A percentile compares a stretch with the other conserved stretches of the same genome.
Conservation (phyloP, 2,113 vertebrate species). For the western clawed frog (Xenopus tropicalis) region UCB_Xtro_10.0 CM004451.2:65419501-65420000, state of each 20-base stretch:
- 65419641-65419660: conserved; percentile 40
- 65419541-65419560: conserved; percentile 57
- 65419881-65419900: conserved; percentile 2
- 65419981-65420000: not conserved
- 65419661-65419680: conserved; percentile 31
- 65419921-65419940: conserved; percentile 1
- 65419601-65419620: conserved; percentile 41
- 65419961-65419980: not conserved
- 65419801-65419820: not conserved
- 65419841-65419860: conserved; percentile 19
- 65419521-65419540: conserved; percentile 60
- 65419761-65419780: conserved; percentile 8
- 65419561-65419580: conserved; percentile 58
- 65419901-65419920: conserved; percentile 12
- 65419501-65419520: conserved; percentile 62
- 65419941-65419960: not conserved
- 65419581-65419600: conserved; percentile 57
- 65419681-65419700: conserved; percentile 9
- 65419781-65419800: not conserved
- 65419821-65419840: not conserved
- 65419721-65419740: conserved; percentile 7
- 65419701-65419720: not conserved
- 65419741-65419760: conserved; percentile 22
- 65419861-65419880: not conserved
- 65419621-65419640: conserved; percentile 42